These are phyloP conservation scores for Hyposoter dolosus DNA, from an alignment of 2,888 invertebrate species.

Conservation along the genomic window DNA sequence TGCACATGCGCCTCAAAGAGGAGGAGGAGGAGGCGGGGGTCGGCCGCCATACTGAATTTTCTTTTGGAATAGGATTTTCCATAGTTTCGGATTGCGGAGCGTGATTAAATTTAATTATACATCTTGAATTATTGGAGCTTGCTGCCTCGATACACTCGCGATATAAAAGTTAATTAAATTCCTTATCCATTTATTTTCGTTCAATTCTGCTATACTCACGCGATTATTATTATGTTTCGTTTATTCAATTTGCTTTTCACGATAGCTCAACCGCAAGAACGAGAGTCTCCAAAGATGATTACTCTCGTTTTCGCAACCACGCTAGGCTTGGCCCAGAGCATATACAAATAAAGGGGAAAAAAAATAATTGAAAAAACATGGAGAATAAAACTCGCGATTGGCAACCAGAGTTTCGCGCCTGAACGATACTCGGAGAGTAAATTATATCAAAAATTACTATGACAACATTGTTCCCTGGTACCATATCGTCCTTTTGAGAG, in stretches of 20 bases:
- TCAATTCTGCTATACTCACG: not conserved
- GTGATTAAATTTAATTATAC: not conserved
- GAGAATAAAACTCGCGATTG: too few species aligned
- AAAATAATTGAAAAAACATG: too few species aligned
- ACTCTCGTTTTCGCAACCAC: too few species aligned
- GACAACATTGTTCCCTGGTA: too few species aligned
- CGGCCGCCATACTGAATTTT: slow-evolving; percentile 4
- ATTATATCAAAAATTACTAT: too few species aligned
- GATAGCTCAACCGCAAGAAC: not conserved
- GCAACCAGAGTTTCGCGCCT: too few species aligned
- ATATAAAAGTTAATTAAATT: not conserved
- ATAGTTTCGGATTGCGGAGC: not conserved
- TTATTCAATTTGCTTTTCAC: not conserved
- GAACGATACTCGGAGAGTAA: too few species aligned
- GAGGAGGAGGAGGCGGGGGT: not conserved
- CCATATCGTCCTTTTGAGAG: too few species aligned
- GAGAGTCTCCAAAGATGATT: not conserved
- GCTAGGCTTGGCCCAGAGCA: too few species aligned
- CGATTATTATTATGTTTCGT: not conserved
- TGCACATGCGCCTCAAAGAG: not conserved
- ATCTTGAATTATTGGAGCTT: not conserved
- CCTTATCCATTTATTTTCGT: not conserved
- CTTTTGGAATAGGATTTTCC: not conserved
- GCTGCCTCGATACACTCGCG: not conserved
- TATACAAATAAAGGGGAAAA: too few species aligned